These are phyloP conservation scores for Halichoerus grypus DNA, from an alignment of 2,113 vertebrate genomes.

Conservation along the genomic window DNA sequence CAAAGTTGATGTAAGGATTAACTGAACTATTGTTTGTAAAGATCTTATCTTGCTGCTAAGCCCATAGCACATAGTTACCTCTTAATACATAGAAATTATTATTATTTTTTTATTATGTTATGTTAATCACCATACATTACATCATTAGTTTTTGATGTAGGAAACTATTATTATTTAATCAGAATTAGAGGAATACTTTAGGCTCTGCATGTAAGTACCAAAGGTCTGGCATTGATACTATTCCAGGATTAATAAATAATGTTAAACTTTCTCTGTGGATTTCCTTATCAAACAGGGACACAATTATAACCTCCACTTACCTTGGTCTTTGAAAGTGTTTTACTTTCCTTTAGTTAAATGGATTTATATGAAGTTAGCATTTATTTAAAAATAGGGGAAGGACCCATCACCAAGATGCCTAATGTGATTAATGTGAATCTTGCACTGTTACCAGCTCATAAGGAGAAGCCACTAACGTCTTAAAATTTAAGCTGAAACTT, in stretches of 20 bases:
- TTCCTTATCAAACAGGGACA: neutral
- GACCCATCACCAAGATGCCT: neutral
- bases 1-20: neutral
- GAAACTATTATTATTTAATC: conserved; percentile 6
- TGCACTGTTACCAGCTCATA: neutral
- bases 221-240: neutral
- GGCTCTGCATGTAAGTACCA: neutral
- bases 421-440: neutral
- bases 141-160: too few species aligned
- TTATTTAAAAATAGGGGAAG: conserved; percentile 57
- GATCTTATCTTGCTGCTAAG: conserved; percentile 44
- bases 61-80: neutral
- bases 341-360: conserved; percentile 64
- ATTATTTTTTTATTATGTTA: neutral
- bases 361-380: conserved; percentile 55
- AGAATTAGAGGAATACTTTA: conserved; percentile 42
- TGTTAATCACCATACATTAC: too few species aligned
- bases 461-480: neutral
- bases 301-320: neutral
- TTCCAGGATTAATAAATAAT: neutral
- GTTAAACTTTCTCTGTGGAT: neutral
- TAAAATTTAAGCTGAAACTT: conserved; percentile 40
- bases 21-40: conserved; percentile 46
- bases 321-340: conserved; percentile 55
- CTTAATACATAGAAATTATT: neutral